Evolutionary conservation across 2,113 vertebrate genomes (phyloP), one percentile per base, ranked within the genome.

Genomic region (Hemicordylus capensis): DNA sequence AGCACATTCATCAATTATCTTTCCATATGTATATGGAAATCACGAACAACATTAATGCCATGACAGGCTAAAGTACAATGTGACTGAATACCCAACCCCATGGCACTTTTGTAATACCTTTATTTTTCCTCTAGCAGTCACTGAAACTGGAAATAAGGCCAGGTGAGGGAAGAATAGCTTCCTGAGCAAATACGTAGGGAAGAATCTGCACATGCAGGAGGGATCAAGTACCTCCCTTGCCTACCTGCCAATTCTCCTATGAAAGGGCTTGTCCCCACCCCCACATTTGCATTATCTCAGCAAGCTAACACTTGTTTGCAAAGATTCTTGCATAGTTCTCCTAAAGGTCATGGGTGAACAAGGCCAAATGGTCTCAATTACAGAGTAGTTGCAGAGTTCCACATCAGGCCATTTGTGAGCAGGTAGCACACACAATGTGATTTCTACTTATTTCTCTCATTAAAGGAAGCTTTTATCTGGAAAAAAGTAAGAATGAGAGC

Each of bases 401-500:
- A 26, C 54, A 73, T n/a, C 24, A 34, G 54, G 46, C 56, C 56
- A 61, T 72, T 63, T 85, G 39, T 61, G 54, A 72, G n/a, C 67
- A 79, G 76, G 42, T 79, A 80, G 58, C 51, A 37, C 34, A 46
- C 20, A 20, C 34, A 85, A 79, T 79, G 42, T 73, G 56, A 85
- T 85, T 85, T 54, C 56, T 34, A 51, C 31, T 73, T 44, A 37
- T 48, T 44, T 51, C 54, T 64, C 28, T 70, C 14, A 26, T 34
- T 78, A 34, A 63, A 78, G 66, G 0, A 63, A 0, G 2, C 88
- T 82, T 87, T 63, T n/a, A 87, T 80, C 75, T 54, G 48, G 20
- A 79, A 37, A 46, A 19, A 5, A 67, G 3, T 66, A 44, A 78
- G 19, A 86, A 67, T 69, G 73, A 75, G 54, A 81, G 85, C 78